Base-by-base conservation (phyloP, 1,140 invertebrate genomes). In the Zaprionus tsacasi region DNA sequence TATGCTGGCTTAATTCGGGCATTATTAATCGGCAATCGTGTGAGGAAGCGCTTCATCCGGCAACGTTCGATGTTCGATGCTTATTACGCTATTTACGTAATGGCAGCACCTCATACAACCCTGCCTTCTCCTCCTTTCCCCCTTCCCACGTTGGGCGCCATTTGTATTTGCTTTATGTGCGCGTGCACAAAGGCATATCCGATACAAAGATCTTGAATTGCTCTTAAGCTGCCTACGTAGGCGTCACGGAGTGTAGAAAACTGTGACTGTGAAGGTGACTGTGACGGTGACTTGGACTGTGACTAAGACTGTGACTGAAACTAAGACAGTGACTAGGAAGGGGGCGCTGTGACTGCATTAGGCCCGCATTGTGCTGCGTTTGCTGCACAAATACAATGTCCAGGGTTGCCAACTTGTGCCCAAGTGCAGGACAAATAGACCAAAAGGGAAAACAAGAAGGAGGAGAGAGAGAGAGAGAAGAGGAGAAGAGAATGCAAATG, bases 11-110 rank as follows among this genome's bases (percentile, higher is more conserved):
- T 74, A 69, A 74, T 74, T 63, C 71, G 57, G 66, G 40, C 71
- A 74, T 74, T 74, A 74, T 74, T 63, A 74, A 74, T 74, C 66
- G 69, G 50, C 55, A 74, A 74, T 70, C 66, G 71, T 57, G 43
- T 63, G 27, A 45, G 58, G 50, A 57, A 55, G 71, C 71, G 55
- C 69, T 63, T 74, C 56, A 57, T 69, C 55, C 45, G 65, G 38
- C 57, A 58, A 71, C 48, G 57, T 64, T 35, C 27, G 33, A 7
- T 35, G 7, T 35, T 35, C 45, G 45, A 68, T 69, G 33, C 30
- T 60, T 56, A 69, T 69, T 48, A 56, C 36, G 70, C 35, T 61
- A 56, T 48, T 54, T 54, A 55, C 52, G 27, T n/a, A 17, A 48
- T 60, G 38, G 13, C 13, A 40, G 13, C 38, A 15, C 33, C 21